phyloP scores from a whole-genome alignment of 2,888 invertebrate species.

The Zaprionus bogoriensis region DNA sequence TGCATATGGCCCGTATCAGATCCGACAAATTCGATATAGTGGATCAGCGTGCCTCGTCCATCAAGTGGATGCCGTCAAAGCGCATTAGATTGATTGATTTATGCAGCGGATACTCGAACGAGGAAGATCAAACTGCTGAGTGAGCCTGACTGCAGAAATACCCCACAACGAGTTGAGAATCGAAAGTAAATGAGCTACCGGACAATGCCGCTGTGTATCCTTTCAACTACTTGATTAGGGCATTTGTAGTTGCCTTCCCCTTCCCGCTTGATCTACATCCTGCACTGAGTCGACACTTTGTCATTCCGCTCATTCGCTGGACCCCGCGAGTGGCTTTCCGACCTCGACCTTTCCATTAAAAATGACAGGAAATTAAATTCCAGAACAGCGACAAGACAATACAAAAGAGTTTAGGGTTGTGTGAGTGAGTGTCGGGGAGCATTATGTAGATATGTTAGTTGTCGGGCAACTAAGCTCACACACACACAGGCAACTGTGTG shows the following conservation, averaged over 20 bases:
- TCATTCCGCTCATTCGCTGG: too few species aligned
- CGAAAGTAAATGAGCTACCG: too few species aligned
- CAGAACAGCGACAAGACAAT: conserved; percentile 11
- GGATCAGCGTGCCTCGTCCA: neutral
- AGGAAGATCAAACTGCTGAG: too few species aligned
- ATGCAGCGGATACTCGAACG: neutral
- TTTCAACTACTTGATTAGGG: too few species aligned
- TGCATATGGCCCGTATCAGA: conserved; percentile 14
- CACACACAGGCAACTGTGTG: neutral
- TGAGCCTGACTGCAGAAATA: too few species aligned
- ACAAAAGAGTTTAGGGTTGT: conserved; percentile 6
- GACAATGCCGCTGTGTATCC: too few species aligned
- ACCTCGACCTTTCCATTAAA: too few species aligned
- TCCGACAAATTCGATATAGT: conserved; percentile 6
- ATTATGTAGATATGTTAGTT: neutral
- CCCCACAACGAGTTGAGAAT: neutral
- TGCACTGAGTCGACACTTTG: too few species aligned
- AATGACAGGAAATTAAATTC: conserved; percentile 65
- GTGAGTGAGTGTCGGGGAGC: too few species aligned
- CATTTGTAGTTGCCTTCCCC: too few species aligned
- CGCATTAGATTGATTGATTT: neutral
- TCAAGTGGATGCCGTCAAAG: neutral
- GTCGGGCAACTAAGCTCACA: neutral
- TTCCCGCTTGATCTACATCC: too few species aligned
- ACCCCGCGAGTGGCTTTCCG: too few species aligned